Percentiles rank a stretch among this genome's conserved stretches.
Evolutionary conservation across 35 echinoderm and acorn worm species (phyloP).

Genomic region (Eucidaris tribuloides): DNA sequence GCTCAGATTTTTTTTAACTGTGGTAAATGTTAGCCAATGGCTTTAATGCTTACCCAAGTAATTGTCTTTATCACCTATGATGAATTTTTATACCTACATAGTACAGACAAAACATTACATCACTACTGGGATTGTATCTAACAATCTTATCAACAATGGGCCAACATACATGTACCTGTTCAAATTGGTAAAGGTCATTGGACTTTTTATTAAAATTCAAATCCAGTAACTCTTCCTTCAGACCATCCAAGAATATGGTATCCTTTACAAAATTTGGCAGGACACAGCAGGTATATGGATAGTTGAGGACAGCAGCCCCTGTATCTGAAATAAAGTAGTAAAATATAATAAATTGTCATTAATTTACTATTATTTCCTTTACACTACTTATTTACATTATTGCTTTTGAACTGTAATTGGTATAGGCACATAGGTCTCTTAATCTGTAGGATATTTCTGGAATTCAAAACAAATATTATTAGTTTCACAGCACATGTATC

Average conservation of each 20-base stretch:
- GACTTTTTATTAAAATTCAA: conserved; percentile 83
- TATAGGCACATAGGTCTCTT: not conserved
- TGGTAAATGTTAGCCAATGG: no score
- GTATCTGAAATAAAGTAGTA: not conserved
- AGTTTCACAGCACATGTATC: no score
- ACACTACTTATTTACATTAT: not conserved
- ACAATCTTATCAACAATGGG: no score
- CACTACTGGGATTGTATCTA: no score
- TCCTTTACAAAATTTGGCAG: conserved; percentile 93
- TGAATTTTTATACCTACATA: no score
- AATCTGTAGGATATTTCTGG: no score
- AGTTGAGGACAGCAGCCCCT: conserved; percentile 36
- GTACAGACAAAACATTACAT: no score
- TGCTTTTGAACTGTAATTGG: not conserved
- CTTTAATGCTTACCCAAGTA: no score
- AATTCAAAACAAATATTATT: no score
- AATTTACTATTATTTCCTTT: not conserved
- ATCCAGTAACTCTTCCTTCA: conserved; percentile 81
- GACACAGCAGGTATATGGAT: conserved; percentile 90
- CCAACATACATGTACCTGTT: no score
- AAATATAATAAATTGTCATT: not conserved
- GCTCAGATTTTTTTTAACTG: no score
- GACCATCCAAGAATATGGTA: conserved; percentile 60
- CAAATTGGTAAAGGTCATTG: conserved; percentile 98
- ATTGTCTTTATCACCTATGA: no score